Base-by-base conservation (phyloP, 2,113 vertebrate genomes). In the Callipepla californica region DNA sequence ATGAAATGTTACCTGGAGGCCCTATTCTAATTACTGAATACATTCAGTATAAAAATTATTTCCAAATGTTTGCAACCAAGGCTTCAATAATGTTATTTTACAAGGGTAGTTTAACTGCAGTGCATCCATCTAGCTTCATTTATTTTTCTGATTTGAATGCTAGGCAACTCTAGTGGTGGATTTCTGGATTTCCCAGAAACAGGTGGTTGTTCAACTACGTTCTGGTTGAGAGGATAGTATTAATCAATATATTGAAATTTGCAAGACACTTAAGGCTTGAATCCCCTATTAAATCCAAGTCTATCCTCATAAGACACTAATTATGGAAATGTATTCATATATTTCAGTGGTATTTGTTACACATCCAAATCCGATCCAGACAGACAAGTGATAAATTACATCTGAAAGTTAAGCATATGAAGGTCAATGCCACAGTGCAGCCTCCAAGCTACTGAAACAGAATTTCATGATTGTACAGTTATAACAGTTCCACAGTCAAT, bases 201-300 rank as follows among this genome's bases (percentile, higher is more conserved):
- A 93, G 79, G 80, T 92, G 45, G 72, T 42, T 90, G 59, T 44
- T 91, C 75, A 77, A 68, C 40, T 47, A 85, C 44, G 72, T 92
- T 95, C 66, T 90, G 74, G 66, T 82, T 93, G 77, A 97, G 23
- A 80, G 53, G 62, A 62, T 11, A 73, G 34, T 76, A 78, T 87
- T 96, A 93, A 96, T 86, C 57, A 95, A 47, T 93, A 90, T 75
- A 88, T 51, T 86, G 28, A 44, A 94, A 94, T 93, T 58, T 95
- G n/a, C 77, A 94, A 95, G 85, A 86, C 28, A 86, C 40, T 89
- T 87, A 69, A 85, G 53, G 69, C 44, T 74, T 53, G 67, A 91
- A 72, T 90, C 44, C 34, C 47, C 63, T 58, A 80, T 88, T 90
- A 92, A 79, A 90, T 91, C 74, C 63, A 88, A 88, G 89, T 69